A percentile compares a stretch with the other conserved stretches of the same genome.
Conservation (phyloP, 2,113 vertebrate species). For the Pontoporia blainvillei region DNA sequence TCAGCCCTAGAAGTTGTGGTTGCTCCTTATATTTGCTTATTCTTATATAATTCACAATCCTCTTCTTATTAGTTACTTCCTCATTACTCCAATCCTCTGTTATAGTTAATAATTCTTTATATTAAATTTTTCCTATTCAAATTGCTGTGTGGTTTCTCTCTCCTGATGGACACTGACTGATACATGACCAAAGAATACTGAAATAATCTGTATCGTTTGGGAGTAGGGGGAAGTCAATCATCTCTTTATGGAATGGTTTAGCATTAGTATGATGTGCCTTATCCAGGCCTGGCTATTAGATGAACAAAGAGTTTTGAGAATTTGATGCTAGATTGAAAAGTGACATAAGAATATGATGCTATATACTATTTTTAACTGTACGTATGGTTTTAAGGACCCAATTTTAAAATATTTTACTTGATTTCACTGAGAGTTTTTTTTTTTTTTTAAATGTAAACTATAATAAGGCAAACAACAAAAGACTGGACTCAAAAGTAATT, state of each 20-base stretch:
- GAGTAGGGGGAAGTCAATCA: background rate
- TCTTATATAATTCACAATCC: background rate
- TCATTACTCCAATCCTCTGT: background rate
- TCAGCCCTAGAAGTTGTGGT: background rate
- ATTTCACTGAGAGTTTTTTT: background rate
- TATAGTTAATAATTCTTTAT: slow-evolving; percentile 48
- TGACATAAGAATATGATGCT: background rate
- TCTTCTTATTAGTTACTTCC: slow-evolving; percentile 15
- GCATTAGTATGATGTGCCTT: background rate
- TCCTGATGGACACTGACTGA: background rate
- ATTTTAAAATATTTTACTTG: slow-evolving; percentile 30
- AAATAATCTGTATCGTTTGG: slow-evolving; percentile 34
- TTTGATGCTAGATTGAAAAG: background rate
- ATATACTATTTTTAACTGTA: background rate
- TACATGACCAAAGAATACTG: slow-evolving; percentile 25
- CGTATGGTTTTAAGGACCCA: background rate
- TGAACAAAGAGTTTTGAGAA: slow-evolving; percentile 36
- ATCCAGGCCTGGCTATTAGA: background rate
- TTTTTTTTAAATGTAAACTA: background rate
- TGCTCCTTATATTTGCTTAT: background rate
- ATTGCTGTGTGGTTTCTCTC: slow-evolving; percentile 24
- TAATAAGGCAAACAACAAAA: slow-evolving; percentile 11
- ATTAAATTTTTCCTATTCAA: slow-evolving; percentile 11
- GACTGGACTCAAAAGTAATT: background rate
- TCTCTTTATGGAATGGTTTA: slow-evolving; percentile 22